Conservation (phyloP, 2,888 invertebrate species). For the Adelphocoris suturalis region DNA sequence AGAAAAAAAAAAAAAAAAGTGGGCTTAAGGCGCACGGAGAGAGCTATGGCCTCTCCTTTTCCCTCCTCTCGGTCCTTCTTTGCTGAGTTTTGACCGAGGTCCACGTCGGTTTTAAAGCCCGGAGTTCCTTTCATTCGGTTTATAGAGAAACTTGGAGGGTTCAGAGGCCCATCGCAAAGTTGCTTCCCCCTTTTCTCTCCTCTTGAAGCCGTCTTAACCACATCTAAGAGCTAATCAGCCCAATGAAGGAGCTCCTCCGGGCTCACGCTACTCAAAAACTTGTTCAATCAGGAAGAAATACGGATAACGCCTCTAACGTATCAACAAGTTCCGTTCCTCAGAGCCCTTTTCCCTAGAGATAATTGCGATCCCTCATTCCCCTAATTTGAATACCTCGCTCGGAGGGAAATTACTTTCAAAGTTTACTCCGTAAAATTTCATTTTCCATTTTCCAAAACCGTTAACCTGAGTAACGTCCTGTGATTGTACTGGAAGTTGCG, state of each 20-base stretch:
- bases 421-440: constrained; percentile 7
- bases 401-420: constrained; percentile 22
- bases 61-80: background rate
- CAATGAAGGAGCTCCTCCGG: constrained; percentile 57
- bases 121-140: constrained; percentile 61
- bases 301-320: constrained; percentile 62
- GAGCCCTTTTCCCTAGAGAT: constrained; percentile 32
- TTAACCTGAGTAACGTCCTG: background rate
- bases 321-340: constrained; percentile 64
- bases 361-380: constrained; percentile 50
- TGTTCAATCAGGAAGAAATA: constrained; percentile 71
- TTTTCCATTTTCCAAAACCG: background rate
- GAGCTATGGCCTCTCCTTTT: background rate
- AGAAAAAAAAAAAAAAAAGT: constrained; percentile 16
- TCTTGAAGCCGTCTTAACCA: constrained; percentile 67
- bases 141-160: constrained; percentile 69
- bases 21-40: background rate
- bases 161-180: constrained; percentile 61
- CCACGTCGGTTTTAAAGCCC: constrained; percentile 56
- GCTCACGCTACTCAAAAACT: constrained; percentile 66
- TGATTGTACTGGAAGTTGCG: background rate
- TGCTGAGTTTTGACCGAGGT: constrained; percentile 47
- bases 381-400: constrained; percentile 35
- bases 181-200: constrained; percentile 50
- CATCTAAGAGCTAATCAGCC: constrained; percentile 71